phyloP scores from a whole-genome alignment of 1,140 invertebrate genomes.

The Sinonovacula constricta region DNA sequence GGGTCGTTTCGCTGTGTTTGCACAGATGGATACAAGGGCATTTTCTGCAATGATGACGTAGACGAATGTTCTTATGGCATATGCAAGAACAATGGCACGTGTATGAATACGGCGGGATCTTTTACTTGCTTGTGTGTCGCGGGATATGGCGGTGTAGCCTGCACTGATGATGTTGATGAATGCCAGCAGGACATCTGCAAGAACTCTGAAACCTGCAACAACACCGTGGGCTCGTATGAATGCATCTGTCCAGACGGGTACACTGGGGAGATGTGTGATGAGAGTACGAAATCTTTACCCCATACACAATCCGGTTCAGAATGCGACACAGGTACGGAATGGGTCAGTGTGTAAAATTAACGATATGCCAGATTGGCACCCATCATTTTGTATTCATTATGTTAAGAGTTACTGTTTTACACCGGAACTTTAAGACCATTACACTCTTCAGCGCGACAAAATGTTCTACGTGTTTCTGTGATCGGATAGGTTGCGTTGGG shows the following conservation, averaged over 20 bases:
- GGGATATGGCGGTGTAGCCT: slow-evolving; percentile 30
- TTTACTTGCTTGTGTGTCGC: slow-evolving; percentile 33
- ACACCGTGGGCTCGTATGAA: slow-evolving; percentile 21
- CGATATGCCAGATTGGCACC: too few species aligned
- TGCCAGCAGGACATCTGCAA: slow-evolving; percentile 27
- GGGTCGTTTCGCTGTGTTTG: slow-evolving; percentile 41
- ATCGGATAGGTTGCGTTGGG: too few species aligned
- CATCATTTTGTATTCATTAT: too few species aligned
- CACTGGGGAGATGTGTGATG: too few species aligned
- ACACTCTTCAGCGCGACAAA: too few species aligned
- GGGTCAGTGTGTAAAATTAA: too few species aligned
- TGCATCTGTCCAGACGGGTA: slow-evolving; percentile 29
- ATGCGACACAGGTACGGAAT: too few species aligned
- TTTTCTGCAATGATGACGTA: slow-evolving; percentile 22
- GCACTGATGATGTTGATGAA: slow-evolving; percentile 45
- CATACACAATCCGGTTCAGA: too few species aligned
- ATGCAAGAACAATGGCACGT: slow-evolving; percentile 43
- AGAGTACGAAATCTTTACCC: too few species aligned
- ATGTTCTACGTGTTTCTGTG: too few species aligned
- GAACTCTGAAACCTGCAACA: slow-evolving; percentile 26
- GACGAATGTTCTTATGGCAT: slow-evolving; percentile 35
- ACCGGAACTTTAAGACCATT: too few species aligned
- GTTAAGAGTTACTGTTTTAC: too few species aligned
- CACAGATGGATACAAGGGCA: slow-evolving; percentile 13
- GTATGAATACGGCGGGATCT: slow-evolving; percentile 18